A percentile compares a stretch with the other conserved stretches of the same genome.
These are phyloP conservation scores for Serilophus lunatus DNA, from an alignment of 2,113 vertebrate species.

Conservation along the genomic window DNA sequence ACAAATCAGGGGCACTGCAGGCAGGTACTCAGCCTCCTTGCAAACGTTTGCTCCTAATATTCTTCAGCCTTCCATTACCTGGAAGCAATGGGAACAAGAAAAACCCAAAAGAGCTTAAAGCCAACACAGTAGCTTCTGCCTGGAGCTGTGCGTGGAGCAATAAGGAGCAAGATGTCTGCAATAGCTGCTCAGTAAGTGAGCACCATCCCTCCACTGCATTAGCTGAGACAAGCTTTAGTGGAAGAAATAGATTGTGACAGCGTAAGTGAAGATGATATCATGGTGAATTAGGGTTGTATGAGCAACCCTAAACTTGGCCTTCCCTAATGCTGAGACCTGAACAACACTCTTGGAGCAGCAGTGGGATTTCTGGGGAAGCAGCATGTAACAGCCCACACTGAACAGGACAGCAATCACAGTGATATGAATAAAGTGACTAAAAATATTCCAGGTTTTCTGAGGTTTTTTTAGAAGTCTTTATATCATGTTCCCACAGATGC, in stretches of 20 bases:
- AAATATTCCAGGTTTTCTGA: neutral
- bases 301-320: neutral
- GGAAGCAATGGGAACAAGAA: neutral
- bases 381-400: neutral
- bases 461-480: neutral
- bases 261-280: neutral
- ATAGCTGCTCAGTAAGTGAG: neutral
- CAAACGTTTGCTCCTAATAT: neutral
- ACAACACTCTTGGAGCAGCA: neutral
- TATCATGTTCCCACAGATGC: neutral
- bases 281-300: neutral
- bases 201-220: neutral
- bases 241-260: constrained; percentile 6
- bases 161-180: neutral
- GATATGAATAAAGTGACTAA: neutral
- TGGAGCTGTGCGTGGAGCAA: neutral
- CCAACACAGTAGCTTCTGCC: neutral
- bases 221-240: neutral
- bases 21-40: neutral
- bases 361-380: neutral
- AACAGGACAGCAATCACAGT: neutral
- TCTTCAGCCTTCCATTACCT: neutral
- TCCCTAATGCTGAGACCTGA: neutral
- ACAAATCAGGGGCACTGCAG: neutral
- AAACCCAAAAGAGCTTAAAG: neutral